Evolutionary conservation across 2,797 vertebrate species (phyloP).

Genomic region (Chanos chanos): DNA sequence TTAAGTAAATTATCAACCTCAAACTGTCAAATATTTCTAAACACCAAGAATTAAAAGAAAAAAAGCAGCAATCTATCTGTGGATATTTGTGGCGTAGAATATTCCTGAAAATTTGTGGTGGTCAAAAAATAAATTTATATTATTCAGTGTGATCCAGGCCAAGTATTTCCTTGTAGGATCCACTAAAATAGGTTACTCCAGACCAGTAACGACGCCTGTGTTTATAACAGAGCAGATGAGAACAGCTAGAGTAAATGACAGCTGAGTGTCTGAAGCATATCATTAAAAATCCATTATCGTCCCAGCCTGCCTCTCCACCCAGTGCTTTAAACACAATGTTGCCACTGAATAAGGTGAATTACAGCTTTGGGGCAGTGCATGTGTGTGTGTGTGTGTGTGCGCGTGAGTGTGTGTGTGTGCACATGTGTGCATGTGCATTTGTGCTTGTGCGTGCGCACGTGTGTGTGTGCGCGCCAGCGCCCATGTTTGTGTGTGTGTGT

Average conservation of each 20-base stretch:
- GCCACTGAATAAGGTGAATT: constrained; percentile 7
- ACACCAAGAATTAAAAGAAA: too few relatives aligned
- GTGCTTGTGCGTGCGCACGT: background rate
- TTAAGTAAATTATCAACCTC: background rate
- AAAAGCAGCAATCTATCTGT: too few relatives aligned
- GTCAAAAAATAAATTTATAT: too few relatives aligned
- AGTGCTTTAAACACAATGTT: background rate
- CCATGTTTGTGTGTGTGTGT: background rate
- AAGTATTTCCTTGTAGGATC: too few relatives aligned
- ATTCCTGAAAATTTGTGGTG: too few relatives aligned
- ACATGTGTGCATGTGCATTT: background rate
- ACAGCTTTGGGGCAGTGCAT: background rate
- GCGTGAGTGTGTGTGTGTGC: background rate
- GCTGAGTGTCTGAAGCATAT: constrained; percentile 30
- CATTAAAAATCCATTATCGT: constrained; percentile 47
- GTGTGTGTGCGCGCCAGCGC: background rate
- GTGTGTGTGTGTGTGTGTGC: constrained; percentile 3
- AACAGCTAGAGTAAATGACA: constrained; percentile 8
- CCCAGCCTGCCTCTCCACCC: constrained; percentile 29
- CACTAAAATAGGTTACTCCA: too few relatives aligned
- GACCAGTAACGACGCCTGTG: constrained; percentile 1
- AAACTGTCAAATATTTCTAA: too few relatives aligned
- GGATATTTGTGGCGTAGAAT: too few relatives aligned
- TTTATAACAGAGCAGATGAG: constrained; percentile 24
- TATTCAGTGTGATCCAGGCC: too few relatives aligned